Evolutionary conservation across 2,113 vertebrate species (phyloP).

Genomic region (Chlorodrepanis virens): DNA sequence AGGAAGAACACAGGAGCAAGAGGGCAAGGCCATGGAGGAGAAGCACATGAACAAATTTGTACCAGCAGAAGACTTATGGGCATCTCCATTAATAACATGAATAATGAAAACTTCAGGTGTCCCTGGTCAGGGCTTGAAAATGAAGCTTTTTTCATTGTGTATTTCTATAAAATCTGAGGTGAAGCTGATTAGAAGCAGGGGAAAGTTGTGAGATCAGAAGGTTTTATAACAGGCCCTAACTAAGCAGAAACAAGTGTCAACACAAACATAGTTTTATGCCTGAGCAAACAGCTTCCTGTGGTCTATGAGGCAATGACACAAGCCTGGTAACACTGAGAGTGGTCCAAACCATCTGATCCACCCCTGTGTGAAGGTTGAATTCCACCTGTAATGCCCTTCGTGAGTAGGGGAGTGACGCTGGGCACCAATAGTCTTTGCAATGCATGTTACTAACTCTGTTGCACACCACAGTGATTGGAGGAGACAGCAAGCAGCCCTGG

Average conservation of each 20-base stretch:
- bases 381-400: background rate
- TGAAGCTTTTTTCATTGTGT: background rate
- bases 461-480: background rate
- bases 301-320: background rate
- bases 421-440: background rate
- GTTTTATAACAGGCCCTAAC: background rate
- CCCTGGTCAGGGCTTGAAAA: background rate
- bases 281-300: background rate
- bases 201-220: background rate
- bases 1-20: background rate
- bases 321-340: background rate
- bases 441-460: background rate
- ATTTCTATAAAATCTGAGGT: background rate
- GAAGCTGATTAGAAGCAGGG: background rate
- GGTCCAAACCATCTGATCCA: background rate
- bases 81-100: background rate
- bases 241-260: background rate
- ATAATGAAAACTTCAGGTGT: background rate
- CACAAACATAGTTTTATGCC: background rate
- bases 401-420: background rate
- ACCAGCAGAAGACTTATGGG: background rate
- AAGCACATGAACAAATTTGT: background rate
- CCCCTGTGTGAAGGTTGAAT: slow-evolving; percentile 13
- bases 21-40: background rate
- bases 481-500: background rate